A percentile compares a stretch with the other conserved stretches of the same genome.
Conservation (phyloP, 1,140 invertebrate genomes). For the Gyrodactylus bullatarudis region DNA sequence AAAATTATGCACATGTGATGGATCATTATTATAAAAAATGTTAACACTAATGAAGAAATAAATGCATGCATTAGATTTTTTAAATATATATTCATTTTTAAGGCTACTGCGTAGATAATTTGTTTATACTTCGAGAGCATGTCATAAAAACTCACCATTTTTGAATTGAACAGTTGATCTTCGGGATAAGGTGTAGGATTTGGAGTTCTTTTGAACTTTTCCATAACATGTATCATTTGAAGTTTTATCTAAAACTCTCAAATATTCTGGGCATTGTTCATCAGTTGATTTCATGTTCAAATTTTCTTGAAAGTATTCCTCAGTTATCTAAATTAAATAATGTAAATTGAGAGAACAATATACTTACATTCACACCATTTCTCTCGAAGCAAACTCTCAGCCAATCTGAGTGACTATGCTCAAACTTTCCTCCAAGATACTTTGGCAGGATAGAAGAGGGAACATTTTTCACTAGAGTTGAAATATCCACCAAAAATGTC, state of each 20-base stretch:
- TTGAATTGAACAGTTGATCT: background rate
- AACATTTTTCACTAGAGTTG: background rate
- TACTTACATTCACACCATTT: background rate
- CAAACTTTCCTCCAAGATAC: background rate
- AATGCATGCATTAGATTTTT: no score
- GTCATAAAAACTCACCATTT: background rate
- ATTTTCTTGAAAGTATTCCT: background rate
- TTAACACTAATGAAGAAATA: no score
- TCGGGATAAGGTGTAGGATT: background rate
- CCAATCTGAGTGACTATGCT: background rate
- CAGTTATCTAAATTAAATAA: background rate
- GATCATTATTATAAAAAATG: no score
- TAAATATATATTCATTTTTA: background rate
- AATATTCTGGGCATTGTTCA: no score
- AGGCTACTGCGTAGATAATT: background rate
- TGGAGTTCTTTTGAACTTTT: background rate
- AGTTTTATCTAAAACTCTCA: no score
- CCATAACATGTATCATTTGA: background rate
- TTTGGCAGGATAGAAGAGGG: background rate
- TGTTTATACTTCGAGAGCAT: background rate
- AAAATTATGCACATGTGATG: background rate
- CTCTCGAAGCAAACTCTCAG: background rate
- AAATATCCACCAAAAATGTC: background rate
- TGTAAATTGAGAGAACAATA: background rate
- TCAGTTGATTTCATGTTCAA: background rate